Evolutionary conservation across 2,113 vertebrate species (phyloP).

Genomic region (Pungitius pungitius): DNA sequence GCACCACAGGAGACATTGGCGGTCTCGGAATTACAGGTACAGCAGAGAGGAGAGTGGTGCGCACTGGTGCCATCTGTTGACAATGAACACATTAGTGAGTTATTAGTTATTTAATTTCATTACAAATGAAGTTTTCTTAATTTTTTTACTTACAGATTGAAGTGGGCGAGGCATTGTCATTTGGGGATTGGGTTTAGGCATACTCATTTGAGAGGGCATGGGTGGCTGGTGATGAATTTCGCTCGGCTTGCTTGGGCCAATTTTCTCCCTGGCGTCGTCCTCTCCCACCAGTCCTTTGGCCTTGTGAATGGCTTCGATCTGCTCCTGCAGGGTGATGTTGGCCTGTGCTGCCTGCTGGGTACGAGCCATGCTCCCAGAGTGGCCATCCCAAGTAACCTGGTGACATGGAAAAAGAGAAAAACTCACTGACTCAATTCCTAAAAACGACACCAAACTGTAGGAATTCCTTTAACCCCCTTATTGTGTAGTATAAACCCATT

Average conservation of each 20-base stretch:
- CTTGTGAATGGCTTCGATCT: slow-evolving; percentile 99
- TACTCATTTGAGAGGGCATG: slow-evolving; percentile 80
- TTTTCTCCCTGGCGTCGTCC: slow-evolving; percentile 97
- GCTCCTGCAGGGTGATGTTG: slow-evolving; percentile 99
- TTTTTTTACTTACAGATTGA: slow-evolving; percentile 65
- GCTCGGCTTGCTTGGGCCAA: slow-evolving; percentile 96
- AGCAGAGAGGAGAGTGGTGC: slow-evolving; percentile 91
- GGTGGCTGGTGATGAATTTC: slow-evolving; percentile 86
- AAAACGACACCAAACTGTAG: neutral
- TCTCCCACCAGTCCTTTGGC: slow-evolving; percentile 98
- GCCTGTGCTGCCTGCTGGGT: slow-evolving; percentile 98
- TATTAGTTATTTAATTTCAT: neutral
- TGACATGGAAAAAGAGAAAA: neutral
- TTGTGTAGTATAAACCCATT: neutral
- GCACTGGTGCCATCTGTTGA: slow-evolving; percentile 87
- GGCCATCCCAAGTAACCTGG: slow-evolving; percentile 98
- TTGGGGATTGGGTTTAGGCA: slow-evolving; percentile 85
- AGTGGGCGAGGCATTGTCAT: slow-evolving; percentile 84
- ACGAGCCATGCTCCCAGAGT: slow-evolving; percentile 98
- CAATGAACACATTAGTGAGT: neutral
- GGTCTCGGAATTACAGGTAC: slow-evolving; percentile 93
- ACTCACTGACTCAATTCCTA: neutral
- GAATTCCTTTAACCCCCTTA: neutral
- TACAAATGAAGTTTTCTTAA: neutral
- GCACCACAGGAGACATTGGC: slow-evolving; percentile 90